These are phyloP conservation scores for Allobates femoralis DNA, from an alignment of 2,797 vertebrate genomes.

Conservation along the genomic window DNA sequence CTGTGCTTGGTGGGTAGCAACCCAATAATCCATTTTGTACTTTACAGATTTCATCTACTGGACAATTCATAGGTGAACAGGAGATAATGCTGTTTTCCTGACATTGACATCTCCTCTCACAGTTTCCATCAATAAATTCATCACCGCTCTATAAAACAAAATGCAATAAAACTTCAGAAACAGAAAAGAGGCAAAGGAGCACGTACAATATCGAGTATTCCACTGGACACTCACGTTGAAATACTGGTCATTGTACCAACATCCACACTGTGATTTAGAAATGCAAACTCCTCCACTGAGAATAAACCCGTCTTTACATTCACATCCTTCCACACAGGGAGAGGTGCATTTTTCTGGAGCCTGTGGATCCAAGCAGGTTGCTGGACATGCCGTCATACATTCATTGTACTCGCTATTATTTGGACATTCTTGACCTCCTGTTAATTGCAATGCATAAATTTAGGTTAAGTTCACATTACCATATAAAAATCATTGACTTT, in stretches of 20 bases:
- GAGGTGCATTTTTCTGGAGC: slow-evolving; percentile 74
- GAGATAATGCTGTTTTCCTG: slow-evolving; percentile 61
- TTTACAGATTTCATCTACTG: slow-evolving; percentile 68
- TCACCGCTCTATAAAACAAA: slow-evolving; percentile 64
- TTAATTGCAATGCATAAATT: neutral
- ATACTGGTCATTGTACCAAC: no score
- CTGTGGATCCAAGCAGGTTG: slow-evolving; percentile 75
- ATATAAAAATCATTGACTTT: no score
- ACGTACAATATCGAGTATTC: neutral
- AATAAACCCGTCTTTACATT: slow-evolving; percentile 79
- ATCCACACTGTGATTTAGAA: slow-evolving; percentile 19
- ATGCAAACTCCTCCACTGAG: slow-evolving; percentile 81
- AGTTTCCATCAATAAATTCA: slow-evolving; percentile 61
- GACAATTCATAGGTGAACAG: slow-evolving; percentile 64
- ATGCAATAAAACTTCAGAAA: neutral
- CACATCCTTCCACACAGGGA: slow-evolving; percentile 80
- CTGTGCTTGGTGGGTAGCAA: slow-evolving; percentile 66
- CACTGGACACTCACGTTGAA: no score
- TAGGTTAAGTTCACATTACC: neutral
- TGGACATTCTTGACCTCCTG: slow-evolving; percentile 66
- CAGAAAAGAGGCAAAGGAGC: neutral
- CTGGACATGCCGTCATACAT: slow-evolving; percentile 79
- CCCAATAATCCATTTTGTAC: slow-evolving; percentile 65
- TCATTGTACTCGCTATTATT: slow-evolving; percentile 80
- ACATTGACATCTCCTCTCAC: slow-evolving; percentile 65